phyloP scores from a whole-genome alignment of 1,140 invertebrate species.

The Leptestheria dahalacensis region DNA sequence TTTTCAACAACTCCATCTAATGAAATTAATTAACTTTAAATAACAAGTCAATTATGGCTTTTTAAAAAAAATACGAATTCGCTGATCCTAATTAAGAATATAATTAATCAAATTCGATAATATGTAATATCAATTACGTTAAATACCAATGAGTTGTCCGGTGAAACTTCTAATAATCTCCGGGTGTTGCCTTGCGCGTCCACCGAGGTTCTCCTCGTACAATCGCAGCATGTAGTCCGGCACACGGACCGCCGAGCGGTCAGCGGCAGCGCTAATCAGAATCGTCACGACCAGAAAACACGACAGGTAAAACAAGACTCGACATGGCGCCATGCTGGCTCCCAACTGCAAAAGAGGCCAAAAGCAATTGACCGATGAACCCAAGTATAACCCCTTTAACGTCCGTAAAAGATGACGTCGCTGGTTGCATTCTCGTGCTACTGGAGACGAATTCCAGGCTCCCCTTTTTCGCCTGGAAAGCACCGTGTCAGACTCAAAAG shows the following conservation, averaged over 20 bases:
- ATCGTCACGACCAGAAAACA: background rate
- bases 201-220: background rate
- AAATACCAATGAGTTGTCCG: background rate
- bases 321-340: background rate
- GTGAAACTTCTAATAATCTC: background rate
- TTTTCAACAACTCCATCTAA: too few relatives aligned
- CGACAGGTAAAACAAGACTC: background rate
- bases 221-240: background rate
- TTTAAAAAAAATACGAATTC: too few relatives aligned
- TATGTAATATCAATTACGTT: background rate
- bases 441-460: too few relatives aligned
- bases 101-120: background rate
- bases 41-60: too few relatives aligned
- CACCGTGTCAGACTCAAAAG: too few relatives aligned
- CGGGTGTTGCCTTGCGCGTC: background rate
- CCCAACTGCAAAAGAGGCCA: background rate
- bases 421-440: too few relatives aligned
- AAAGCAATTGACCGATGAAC: too few relatives aligned
- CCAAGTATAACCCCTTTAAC: too few relatives aligned
- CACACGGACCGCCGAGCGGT: background rate
- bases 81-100: background rate
- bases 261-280: too few relatives aligned
- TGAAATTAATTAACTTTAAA: too few relatives aligned
- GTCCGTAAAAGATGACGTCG: too few relatives aligned
- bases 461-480: too few relatives aligned